Evolutionary conservation across 2,113 vertebrate genomes (phyloP), one percentile per base, ranked within the genome.

Genomic region (Prionailurus viverrinus): DNA sequence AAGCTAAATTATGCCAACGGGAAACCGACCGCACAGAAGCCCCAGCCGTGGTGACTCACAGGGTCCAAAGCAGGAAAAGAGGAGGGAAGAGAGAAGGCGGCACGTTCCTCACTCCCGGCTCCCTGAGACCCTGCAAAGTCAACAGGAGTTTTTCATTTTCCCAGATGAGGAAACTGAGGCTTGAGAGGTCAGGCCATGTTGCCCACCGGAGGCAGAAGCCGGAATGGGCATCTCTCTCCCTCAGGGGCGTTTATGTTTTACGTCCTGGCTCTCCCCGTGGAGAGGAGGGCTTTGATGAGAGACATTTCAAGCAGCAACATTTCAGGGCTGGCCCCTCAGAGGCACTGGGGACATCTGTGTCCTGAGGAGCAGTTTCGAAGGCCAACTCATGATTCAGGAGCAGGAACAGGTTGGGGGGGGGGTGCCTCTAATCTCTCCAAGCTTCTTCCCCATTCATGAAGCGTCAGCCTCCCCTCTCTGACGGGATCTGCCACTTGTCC

Each of bases 41-140:
- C 1, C 45, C 45, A 23, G 78, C 92, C 45, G 0, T 0, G 58
- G 36, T 1, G 51, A 25, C 39, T 12, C 15, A 0, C 0, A 18
- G 39, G 53, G 0, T 13, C n/a, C 12, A 0, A 16, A 39, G 23
- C 6, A 3, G 8, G 39, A 33, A 69, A 27, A 41, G 83, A 58
- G 36, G 79, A 13, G 27, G 86, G 29, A 18, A 61, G 71, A 31
- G 53, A 27, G 15, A 31, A 41, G n/a, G 81, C 5, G 33, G 84
- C 2, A 25, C 16, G 55, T 31, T 11, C 18, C 33, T 48, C 33
- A 3, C 15, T 11, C 12, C 45, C 1, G 2, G 7, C 33, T 25
- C 29, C 55, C 23, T 0, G 5, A 0, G 29, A 31, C 68, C 58
- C 61, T 82, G 55, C 11, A 61, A 65, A 45, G 41, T 13, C 71